Conservation (phyloP, 2,888 invertebrate species). For the Shargacucullia verbasci region DNA sequence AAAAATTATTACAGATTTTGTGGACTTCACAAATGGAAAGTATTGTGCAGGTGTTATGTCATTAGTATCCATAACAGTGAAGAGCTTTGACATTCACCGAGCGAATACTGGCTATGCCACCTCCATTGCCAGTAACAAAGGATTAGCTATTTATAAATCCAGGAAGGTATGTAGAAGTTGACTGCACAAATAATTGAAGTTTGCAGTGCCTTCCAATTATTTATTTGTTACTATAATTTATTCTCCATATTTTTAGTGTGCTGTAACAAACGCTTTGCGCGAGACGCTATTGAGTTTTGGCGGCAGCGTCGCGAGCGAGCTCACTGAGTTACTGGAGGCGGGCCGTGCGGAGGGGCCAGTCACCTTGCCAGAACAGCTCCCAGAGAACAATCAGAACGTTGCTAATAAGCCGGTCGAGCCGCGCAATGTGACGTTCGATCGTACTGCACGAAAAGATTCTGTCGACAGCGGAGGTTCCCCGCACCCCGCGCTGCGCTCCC, state of each 20-base stretch:
- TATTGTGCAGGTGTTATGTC: conserved; percentile 82
- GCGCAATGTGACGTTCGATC: conserved; percentile 60
- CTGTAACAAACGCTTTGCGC: conserved; percentile 83
- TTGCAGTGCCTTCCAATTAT: too few species aligned
- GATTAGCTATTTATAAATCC: conserved; percentile 82
- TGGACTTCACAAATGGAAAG: conserved; percentile 79
- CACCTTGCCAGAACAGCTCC: conserved; percentile 26
- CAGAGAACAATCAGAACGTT: conserved; percentile 73
- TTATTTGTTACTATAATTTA: neutral
- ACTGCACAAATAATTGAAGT: too few species aligned
- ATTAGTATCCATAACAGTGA: conserved; percentile 80
- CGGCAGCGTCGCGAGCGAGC: conserved; percentile 75
- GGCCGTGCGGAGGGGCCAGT: conserved; percentile 48
- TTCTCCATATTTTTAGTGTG: conserved; percentile 68
- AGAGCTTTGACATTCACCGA: conserved; percentile 80
- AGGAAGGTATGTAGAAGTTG: conserved; percentile 75
- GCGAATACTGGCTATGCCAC: conserved; percentile 86
- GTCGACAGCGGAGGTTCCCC: conserved; percentile 24
- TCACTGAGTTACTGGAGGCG: conserved; percentile 72
- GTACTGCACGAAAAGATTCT: conserved; percentile 60
- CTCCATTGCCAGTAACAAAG: conserved; percentile 73
- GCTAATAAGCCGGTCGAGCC: conserved; percentile 65
- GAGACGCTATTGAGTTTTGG: conserved; percentile 85
- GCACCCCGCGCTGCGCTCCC: conserved; percentile 42
- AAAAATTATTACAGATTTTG: conserved; percentile 76